Evolutionary conservation across 2,797 vertebrate species (phyloP).

Genomic region (Distichodus sexfasciatus): DNA sequence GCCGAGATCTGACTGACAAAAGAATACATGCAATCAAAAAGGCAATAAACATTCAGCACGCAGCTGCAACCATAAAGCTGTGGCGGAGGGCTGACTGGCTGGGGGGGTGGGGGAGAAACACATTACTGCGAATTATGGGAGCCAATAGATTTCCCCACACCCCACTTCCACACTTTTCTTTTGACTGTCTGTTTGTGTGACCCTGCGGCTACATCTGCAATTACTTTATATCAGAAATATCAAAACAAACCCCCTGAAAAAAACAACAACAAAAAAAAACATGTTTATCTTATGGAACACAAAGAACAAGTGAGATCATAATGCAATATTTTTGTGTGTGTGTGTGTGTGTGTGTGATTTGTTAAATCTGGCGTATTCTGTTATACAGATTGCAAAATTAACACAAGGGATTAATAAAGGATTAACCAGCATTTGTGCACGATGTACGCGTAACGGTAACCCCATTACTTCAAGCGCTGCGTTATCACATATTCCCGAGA

Average conservation of each 20-base stretch:
- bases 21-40: slow-evolving; percentile 62
- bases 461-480: slow-evolving; percentile 29
- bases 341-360: slow-evolving; percentile 17
- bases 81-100: neutral
- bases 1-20: slow-evolving; percentile 55
- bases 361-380: too few species aligned
- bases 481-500: slow-evolving; percentile 36
- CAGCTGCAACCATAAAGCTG: too few species aligned
- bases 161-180: too few species aligned
- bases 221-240: slow-evolving; percentile 33
- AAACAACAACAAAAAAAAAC: too few species aligned
- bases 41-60: slow-evolving; percentile 59
- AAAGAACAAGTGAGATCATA: neutral
- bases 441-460: slow-evolving; percentile 19
- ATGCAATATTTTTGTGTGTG: neutral
- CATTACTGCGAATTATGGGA: slow-evolving; percentile 29
- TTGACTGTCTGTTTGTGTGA: slow-evolving; percentile 41
- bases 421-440: slow-evolving; percentile 17
- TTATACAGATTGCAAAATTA: too few species aligned
- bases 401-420: too few species aligned
- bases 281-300: neutral
- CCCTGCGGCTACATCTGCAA: slow-evolving; percentile 21
- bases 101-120: slow-evolving; percentile 28
- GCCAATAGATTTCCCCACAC: slow-evolving; percentile 36
- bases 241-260: slow-evolving; percentile 27